Evolutionary conservation across 2,797 vertebrate genomes (phyloP).

Genomic region (Falco rusticolus): DNA sequence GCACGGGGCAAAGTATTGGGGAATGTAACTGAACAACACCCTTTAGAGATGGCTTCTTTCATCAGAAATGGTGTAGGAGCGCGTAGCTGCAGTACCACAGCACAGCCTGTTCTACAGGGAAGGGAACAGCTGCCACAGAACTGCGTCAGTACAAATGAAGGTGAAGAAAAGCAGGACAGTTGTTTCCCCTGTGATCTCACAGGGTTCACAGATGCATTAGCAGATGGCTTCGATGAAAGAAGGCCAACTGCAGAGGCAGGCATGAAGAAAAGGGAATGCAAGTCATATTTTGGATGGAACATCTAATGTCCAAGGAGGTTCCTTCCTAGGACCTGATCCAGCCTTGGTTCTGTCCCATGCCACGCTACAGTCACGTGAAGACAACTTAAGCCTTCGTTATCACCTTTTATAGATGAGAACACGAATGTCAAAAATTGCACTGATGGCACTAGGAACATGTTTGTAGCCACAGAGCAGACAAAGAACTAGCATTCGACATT

Average conservation of each 20-base stretch:
- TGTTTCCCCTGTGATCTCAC: slow-evolving; percentile 54
- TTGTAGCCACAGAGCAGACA: background rate
- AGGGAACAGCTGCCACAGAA: slow-evolving; percentile 50
- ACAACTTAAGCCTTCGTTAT: background rate
- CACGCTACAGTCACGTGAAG: background rate
- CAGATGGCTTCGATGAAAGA: slow-evolving; percentile 58
- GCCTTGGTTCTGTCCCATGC: background rate
- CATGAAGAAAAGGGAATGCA: background rate
- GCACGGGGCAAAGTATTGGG: background rate
- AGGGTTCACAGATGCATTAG: slow-evolving; percentile 44
- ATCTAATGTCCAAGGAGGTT: background rate
- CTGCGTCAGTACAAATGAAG: slow-evolving; percentile 51
- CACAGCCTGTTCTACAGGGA: slow-evolving; percentile 12
- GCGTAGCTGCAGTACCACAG: background rate
- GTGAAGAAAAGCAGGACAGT: slow-evolving; percentile 65
- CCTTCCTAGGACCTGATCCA: background rate
- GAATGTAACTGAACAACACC: background rate
- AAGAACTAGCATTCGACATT: accelerated
- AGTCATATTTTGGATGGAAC: background rate
- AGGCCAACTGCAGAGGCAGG: slow-evolving; percentile 49
- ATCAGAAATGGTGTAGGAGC: background rate
- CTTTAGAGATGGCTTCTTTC: background rate
- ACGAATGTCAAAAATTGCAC: background rate
- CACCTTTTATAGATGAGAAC: background rate
- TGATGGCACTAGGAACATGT: background rate